Conservation (phyloP, 2,888 invertebrate species). For the Caenorhabditis sp. region DNA sequence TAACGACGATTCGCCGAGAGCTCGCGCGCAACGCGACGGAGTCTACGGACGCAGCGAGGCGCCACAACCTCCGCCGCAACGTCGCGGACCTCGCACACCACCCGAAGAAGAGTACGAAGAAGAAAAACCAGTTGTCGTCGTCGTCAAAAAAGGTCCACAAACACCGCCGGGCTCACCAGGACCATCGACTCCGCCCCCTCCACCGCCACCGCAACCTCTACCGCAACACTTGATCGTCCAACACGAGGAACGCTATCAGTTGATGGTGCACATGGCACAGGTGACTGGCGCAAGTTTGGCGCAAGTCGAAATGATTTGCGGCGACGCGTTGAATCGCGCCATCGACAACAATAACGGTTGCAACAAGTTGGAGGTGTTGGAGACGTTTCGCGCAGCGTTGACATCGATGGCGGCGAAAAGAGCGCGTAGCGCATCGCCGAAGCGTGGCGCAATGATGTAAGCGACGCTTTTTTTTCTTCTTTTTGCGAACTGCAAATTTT, state of each 20-base stretch:
- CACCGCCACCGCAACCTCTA: constrained; percentile 1
- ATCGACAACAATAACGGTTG: background rate
- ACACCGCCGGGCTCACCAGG: constrained; percentile 50
- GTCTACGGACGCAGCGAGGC: background rate
- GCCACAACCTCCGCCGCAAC: too few species aligned
- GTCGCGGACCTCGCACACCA: background rate
- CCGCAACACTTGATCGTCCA: background rate
- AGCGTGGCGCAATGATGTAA: background rate
- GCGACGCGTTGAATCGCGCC: constrained; percentile 25
- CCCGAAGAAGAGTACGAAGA: background rate
- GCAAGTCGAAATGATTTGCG: constrained; percentile 29
- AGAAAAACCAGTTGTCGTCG: background rate
- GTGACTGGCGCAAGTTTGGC: constrained; percentile 17
- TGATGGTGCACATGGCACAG: constrained; percentile 23
- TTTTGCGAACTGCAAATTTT: too few species aligned
- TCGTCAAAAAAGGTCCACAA: constrained; percentile 35
- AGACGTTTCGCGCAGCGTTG: constrained; percentile 41
- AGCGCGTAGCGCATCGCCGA: background rate
- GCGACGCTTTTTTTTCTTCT: too few species aligned
- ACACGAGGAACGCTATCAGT: background rate
- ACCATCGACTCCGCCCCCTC: constrained; percentile 20
- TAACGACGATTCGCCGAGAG: constrained; percentile 1
- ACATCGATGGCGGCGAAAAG: constrained; percentile 4
- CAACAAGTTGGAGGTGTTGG: constrained; percentile 18
- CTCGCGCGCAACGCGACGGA: constrained; percentile 3